Conservation (phyloP, 2,113 vertebrate species). For the Oxygymnocypris stewartii region DNA sequence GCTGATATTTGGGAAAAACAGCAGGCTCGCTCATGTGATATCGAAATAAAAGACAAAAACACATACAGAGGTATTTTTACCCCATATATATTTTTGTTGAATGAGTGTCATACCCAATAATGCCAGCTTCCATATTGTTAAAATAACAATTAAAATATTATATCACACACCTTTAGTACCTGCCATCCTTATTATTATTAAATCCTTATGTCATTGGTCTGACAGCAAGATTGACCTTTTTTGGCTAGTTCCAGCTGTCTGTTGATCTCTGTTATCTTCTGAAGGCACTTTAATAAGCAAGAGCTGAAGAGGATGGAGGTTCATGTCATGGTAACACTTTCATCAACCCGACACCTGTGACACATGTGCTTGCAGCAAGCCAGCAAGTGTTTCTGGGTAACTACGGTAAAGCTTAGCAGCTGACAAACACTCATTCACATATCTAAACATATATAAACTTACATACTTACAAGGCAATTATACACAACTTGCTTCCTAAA, state of each 20-base stretch:
- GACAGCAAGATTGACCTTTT: constrained; percentile 2
- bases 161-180: background rate
- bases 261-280: constrained; percentile 21
- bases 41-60: no score
- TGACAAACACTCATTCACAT: constrained; percentile 20
- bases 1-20: background rate
- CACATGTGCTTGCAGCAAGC: background rate
- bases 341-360: constrained; percentile 38
- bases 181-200: background rate
- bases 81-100: background rate
- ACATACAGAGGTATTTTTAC: background rate
- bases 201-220: background rate
- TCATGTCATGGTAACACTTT: background rate
- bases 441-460: constrained; percentile 16
- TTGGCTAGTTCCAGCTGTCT: constrained; percentile 7
- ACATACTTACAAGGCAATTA: constrained; percentile 26
- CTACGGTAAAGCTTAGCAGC: constrained; percentile 20
- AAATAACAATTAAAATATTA: background rate
- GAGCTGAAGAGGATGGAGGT: background rate
- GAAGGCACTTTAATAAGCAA: background rate
- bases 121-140: background rate
- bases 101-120: background rate
- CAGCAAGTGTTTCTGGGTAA: constrained; percentile 27
- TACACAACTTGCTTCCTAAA: constrained; percentile 50
- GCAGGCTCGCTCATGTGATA: background rate